Evolutionary conservation across 2,797 vertebrate species (phyloP).

Genomic region (Cebuella pygmaea): DNA sequence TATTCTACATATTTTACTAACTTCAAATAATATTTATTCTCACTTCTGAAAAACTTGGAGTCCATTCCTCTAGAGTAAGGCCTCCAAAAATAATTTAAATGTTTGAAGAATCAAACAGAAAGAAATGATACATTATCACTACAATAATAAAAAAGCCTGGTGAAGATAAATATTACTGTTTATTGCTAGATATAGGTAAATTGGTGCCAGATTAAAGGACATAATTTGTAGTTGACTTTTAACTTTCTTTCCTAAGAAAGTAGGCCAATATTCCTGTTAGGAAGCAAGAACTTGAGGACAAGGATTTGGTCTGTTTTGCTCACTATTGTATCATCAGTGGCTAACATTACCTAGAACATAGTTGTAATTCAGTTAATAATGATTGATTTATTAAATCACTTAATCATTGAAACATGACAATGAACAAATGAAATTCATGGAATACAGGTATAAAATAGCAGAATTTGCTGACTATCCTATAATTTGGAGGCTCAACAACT

Average conservation of each 20-base stretch:
- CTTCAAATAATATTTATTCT: constrained; percentile 28
- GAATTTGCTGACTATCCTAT: neutral
- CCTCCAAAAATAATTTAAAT: neutral
- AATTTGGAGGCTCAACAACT: neutral
- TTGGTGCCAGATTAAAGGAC: neutral
- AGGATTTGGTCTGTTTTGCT: neutral
- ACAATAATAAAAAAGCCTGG: neutral
- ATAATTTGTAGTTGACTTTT: neutral
- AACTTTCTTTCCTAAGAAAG: neutral
- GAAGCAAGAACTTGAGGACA: neutral
- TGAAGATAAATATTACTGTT: neutral
- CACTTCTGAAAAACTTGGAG: neutral
- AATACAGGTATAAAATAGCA: neutral
- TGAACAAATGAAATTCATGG: neutral
- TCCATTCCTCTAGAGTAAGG: neutral
- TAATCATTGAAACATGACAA: neutral
- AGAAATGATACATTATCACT: neutral
- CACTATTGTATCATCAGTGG: neutral
- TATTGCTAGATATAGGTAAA: neutral
- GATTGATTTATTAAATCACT: neutral
- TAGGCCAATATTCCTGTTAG: neutral
- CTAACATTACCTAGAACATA: neutral
- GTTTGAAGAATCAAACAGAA: neutral
- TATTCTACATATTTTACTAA: neutral
- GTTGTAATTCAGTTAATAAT: neutral